Percentiles rank a stretch among this genome's conserved stretches.
These are phyloP conservation scores for Tanypteryx hageni DNA, from an alignment of 2,888 invertebrate species.

Conservation along the genomic window DNA sequence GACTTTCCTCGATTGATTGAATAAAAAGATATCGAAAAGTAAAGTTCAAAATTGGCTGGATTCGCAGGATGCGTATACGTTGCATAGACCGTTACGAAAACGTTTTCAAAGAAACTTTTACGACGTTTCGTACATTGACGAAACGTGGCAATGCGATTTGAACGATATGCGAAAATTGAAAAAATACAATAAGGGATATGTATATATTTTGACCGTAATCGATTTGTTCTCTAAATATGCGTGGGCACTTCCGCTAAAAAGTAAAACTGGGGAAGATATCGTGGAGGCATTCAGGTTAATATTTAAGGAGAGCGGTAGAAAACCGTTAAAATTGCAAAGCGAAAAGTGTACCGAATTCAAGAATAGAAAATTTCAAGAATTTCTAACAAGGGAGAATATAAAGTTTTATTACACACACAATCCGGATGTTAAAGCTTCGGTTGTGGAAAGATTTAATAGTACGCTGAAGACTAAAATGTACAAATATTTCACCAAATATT, in stretches of 20 bases:
- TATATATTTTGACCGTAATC: neutral
- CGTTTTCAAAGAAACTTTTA: neutral
- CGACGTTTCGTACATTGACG: neutral
- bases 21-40: no score
- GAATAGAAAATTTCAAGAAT: neutral
- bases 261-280: neutral
- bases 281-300: neutral
- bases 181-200: neutral
- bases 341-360: neutral
- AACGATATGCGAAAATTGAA: neutral
- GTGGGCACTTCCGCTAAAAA: neutral
- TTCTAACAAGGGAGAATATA: neutral
- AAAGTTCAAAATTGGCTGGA: neutral
- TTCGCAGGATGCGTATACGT: neutral
- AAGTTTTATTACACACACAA: slow-evolving; percentile 69
- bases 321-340: neutral
- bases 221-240: neutral
- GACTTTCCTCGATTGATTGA: no score
- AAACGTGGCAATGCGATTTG: neutral
- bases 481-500: slow-evolving; percentile 70
- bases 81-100: neutral
- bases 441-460: slow-evolving; percentile 71
- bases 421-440: slow-evolving; percentile 71
- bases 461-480: slow-evolving; percentile 71
- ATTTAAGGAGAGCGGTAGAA: neutral